Conservation (phyloP, 2,888 invertebrate species). For the Mongoloraphidia duomilia region DNA sequence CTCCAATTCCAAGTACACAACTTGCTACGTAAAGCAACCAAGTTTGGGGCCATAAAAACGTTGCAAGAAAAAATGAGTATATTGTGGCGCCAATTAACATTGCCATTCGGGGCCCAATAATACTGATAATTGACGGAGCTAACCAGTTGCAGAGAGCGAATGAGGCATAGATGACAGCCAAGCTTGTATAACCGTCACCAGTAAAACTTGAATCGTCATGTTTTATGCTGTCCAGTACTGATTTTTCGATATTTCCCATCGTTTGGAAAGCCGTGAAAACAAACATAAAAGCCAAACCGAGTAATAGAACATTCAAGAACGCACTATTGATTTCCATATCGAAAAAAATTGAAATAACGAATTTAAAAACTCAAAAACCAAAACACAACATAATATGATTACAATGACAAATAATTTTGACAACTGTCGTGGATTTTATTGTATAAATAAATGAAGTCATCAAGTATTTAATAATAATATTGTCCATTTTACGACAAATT, state of each 20-base stretch:
- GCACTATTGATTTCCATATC: conserved; percentile 45
- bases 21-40: conserved; percentile 77
- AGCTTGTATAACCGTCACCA: conserved; percentile 77
- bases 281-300: conserved; percentile 91
- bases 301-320: conserved; percentile 72
- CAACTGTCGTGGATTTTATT: too few relatives aligned
- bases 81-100: conserved; percentile 76
- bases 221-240: conserved; percentile 67
- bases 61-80: too few relatives aligned
- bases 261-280: conserved; percentile 97
- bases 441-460: too few relatives aligned
- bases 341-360: too few relatives aligned
- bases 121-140: conserved; percentile 78
- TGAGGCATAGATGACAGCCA: conserved; percentile 84
- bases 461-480: too few relatives aligned
- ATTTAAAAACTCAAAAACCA: too few relatives aligned
- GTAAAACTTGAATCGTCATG: conserved; percentile 55
- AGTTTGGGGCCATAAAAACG: conserved; percentile 72
- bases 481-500: too few relatives aligned
- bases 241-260: too few relatives aligned
- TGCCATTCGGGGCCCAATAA: conserved; percentile 72
- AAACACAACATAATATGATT: too few relatives aligned
- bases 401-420: too few relatives aligned
- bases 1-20: conserved; percentile 75
- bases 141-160: conserved; percentile 89